Conservation (phyloP, 2,797 vertebrate genomes). For the Cercopithecus petaurista region DNA sequence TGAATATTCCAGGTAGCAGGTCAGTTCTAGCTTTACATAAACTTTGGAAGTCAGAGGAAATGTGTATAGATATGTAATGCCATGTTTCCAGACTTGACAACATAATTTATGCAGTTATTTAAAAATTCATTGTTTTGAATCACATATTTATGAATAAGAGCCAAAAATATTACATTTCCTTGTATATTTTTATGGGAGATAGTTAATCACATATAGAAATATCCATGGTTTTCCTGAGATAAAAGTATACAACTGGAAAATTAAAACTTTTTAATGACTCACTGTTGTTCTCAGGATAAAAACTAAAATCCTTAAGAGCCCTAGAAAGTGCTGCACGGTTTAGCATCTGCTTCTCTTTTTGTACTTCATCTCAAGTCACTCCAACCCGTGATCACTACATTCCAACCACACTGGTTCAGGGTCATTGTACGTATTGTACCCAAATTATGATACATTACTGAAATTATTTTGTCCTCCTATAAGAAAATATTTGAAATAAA, state of each 20-base stretch:
- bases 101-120: not conserved
- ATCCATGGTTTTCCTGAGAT: not conserved
- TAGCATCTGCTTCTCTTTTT: not conserved
- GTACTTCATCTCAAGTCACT: not conserved
- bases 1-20: not conserved
- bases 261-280: conserved; percentile 30
- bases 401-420: not conserved
- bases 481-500: conserved; percentile 44
- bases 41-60: not conserved
- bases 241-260: not conserved
- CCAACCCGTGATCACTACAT: not conserved
- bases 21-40: conserved; percentile 17
- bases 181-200: not conserved
- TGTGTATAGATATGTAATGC: not conserved
- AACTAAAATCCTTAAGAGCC: not conserved
- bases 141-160: not conserved
- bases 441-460: not conserved
- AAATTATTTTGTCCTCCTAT: not conserved
- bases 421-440: not conserved
- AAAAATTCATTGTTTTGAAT: conserved; percentile 1
- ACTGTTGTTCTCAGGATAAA: not conserved
- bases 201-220: not conserved
- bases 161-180: conserved; percentile 5
- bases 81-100: not conserved
- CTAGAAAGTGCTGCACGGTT: not conserved